phyloP scores from a whole-genome alignment of 2,888 invertebrate genomes.

The Tinea trinotella region DNA sequence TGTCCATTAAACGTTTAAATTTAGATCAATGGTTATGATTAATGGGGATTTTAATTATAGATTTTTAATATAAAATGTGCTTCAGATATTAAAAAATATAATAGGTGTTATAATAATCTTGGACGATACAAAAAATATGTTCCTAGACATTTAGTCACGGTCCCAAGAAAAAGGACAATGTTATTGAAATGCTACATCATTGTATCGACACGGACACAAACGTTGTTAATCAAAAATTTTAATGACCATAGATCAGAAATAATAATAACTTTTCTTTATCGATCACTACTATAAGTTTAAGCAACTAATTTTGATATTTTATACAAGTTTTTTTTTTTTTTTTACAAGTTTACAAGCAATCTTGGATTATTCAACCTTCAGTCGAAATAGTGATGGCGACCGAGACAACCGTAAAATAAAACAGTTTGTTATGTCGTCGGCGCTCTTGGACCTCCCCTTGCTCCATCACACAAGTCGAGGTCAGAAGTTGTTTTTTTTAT shows the following conservation, averaged over 20 bases:
- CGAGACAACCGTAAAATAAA: too few species aligned
- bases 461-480: too few species aligned
- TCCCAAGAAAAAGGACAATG: slow-evolving; percentile 56
- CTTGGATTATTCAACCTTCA: too few species aligned
- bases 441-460: too few species aligned
- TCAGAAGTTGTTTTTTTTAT: too few species aligned
- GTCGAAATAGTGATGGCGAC: too few species aligned
- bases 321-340: too few species aligned
- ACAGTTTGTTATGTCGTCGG: too few species aligned
- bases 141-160: slow-evolving; percentile 60
- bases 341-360: too few species aligned
- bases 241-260: slow-evolving; percentile 70
- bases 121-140: slow-evolving; percentile 46
- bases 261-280: slow-evolving; percentile 63
- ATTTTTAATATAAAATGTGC: slow-evolving; percentile 21
- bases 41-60: neutral
- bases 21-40: neutral
- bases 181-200: slow-evolving; percentile 57
- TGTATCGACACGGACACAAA: slow-evolving; percentile 66
- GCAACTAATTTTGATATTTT: slow-evolving; percentile 35
- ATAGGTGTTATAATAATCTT: slow-evolving; percentile 45
- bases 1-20: neutral
- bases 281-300: slow-evolving; percentile 24
- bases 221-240: slow-evolving; percentile 72
- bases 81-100: slow-evolving; percentile 46